These are phyloP conservation scores for Callionymus lyra DNA, from an alignment of 2,113 vertebrate species.

Conservation along the genomic window DNA sequence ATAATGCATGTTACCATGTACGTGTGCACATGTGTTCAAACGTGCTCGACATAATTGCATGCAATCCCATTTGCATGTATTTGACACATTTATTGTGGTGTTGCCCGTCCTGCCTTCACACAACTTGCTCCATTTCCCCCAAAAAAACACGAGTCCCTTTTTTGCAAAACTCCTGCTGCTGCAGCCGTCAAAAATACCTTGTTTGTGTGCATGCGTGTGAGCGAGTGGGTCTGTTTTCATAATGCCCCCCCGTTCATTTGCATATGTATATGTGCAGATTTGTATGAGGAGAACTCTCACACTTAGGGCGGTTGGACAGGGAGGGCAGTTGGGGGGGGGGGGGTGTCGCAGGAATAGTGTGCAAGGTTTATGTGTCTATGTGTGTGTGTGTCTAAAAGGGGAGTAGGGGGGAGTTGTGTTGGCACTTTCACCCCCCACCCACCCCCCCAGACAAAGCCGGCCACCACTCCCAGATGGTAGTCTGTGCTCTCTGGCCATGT, in stretches of 20 bases:
- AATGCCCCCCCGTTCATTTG: constrained; percentile 59
- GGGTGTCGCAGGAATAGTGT: constrained; percentile 40
- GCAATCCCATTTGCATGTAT: constrained; percentile 59
- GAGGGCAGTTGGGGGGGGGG: constrained; percentile 44
- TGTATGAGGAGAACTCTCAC: constrained; percentile 65
- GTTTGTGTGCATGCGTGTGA: constrained; percentile 11
- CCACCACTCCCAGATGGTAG: constrained; percentile 66
- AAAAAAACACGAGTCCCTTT: constrained; percentile 34
- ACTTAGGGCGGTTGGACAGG: constrained; percentile 54
- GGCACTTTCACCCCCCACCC: constrained; percentile 42
- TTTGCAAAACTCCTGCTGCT: constrained; percentile 32
- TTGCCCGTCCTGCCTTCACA: constrained; percentile 30
- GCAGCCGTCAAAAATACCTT: constrained; percentile 37
- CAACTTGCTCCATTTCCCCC: constrained; percentile 37
- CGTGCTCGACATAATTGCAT: constrained; percentile 38
- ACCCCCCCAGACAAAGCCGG: constrained; percentile 57
- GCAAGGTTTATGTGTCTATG: constrained; percentile 40
- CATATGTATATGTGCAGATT: constrained; percentile 69
- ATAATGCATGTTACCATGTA: constrained; percentile 44
- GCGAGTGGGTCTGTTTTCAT: constrained; percentile 43
- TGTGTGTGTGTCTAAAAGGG: constrained; percentile 21
- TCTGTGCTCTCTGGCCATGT: constrained; percentile 64
- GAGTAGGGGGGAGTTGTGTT: constrained; percentile 39
- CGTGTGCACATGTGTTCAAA: constrained; percentile 25
- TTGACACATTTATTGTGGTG: constrained; percentile 43